Percentiles rank a stretch among this genome's conserved stretches.
phyloP scores from a whole-genome alignment of 2,113 vertebrate genomes.

The Ia io region DNA sequence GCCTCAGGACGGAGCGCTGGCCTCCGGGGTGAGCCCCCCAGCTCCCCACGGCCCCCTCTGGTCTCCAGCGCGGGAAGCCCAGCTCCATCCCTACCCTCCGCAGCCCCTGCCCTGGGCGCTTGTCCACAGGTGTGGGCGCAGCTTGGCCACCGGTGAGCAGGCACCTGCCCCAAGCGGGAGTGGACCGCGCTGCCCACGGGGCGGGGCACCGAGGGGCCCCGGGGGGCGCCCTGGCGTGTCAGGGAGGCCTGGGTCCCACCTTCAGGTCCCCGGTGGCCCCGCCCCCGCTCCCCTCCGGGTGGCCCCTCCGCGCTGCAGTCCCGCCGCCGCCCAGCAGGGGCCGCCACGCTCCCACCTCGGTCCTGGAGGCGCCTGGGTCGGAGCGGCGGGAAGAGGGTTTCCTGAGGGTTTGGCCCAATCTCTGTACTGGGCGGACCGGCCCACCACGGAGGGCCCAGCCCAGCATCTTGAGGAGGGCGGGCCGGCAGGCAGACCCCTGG shows the following conservation, averaged over 20 bases:
- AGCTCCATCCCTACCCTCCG: background rate
- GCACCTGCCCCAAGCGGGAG: background rate
- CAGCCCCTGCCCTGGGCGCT: background rate
- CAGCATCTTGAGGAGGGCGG: background rate
- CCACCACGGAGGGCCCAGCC: background rate
- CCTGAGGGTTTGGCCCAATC: accelerated
- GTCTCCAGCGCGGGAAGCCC: background rate
- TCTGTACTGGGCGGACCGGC: background rate
- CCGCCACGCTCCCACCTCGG: background rate
- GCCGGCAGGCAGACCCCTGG: background rate
- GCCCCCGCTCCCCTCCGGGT: background rate
- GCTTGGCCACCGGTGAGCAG: background rate
- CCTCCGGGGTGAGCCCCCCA: background rate
- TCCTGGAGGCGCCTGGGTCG: accelerated
- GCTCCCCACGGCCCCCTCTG: background rate
- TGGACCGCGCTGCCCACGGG: background rate
- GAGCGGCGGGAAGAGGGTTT: too few relatives aligned
- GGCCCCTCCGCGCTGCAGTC: background rate
- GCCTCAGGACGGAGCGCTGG: background rate
- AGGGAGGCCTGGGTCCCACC: background rate
- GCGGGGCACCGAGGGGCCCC: background rate
- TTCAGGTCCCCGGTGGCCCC: accelerated
- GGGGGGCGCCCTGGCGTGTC: background rate
- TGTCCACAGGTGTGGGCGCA: background rate
- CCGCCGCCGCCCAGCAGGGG: background rate